Base-by-base conservation (phyloP, 1,140 invertebrate genomes). In the Monochamus saltuarius region DNA sequence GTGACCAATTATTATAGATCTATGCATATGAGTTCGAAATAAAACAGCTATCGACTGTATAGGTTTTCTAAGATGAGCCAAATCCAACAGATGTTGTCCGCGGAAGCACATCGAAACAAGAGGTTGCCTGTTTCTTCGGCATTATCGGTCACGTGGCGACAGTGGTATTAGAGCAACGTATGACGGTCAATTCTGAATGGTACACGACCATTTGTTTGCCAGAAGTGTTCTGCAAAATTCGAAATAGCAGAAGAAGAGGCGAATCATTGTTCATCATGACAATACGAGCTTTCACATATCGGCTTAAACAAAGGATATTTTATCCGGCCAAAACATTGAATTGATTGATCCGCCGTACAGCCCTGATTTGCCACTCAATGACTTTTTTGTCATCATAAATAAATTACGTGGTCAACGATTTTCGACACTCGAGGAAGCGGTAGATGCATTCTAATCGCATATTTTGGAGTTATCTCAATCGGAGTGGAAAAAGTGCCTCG, bases 71-170 rank as follows among this genome's bases (percentile, higher is more conserved):
- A 73, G 63, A 71, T 49, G 69, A 75, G 59, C 62, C 61, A 60
- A 74, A 75, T 53, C 67, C 68, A 69, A 73, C 66, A 58, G 73
- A 64, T 73, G 64, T 73, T 65, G 59, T 70, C 70, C 65, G 67
- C 19, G 53, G 42, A 65, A 74, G 66, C 59, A 66, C 64, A 14
- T 66, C 61, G 9, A 68, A 73, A 55, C 61, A 73, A 71, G 73
- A 71, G 64, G 45, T 66, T 35, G 61, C 51, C 35, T 62, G 57
- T 69, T 70, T 67, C 51, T 67, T 72, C 36, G 59, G 45, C 14
- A 67, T 47, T 64, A 69, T 17, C 51, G 59, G 53, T 62, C 56
- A 64, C 6, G 22, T 42, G 16, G n/a, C 7, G 7, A 42, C 40
- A 3, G 40, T 42, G 7, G 2, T 7, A 4, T 42, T 29, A 17